Evolutionary conservation across 2,888 invertebrate species (phyloP).

Genomic region (Hemaris fuciformis): DNA sequence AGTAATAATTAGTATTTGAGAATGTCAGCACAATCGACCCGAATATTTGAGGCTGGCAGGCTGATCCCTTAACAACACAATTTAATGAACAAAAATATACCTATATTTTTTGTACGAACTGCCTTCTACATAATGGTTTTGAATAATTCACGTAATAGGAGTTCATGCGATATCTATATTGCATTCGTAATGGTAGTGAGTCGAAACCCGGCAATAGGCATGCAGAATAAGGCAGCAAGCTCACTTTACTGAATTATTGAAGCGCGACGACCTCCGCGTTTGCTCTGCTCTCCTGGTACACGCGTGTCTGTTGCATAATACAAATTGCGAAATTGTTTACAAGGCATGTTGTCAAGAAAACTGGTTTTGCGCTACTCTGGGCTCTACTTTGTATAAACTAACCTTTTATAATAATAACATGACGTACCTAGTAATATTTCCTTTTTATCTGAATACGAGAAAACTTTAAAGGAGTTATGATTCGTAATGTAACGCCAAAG

Average conservation of each 20-base stretch:
- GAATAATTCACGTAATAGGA: neutral
- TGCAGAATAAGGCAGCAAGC: constrained; percentile 36
- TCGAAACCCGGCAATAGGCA: constrained; percentile 8
- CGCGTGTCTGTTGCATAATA: constrained; percentile 45
- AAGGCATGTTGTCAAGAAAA: neutral
- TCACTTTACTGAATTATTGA: constrained; percentile 56
- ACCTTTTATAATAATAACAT: too few species aligned
- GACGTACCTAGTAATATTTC: too few species aligned
- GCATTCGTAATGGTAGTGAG: neutral
- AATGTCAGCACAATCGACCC: too few species aligned
- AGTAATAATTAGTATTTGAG: too few species aligned
- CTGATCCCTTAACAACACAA: too few species aligned
- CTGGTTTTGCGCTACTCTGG: constrained; percentile 3
- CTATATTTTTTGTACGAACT: neutral
- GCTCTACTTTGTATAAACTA: too few species aligned
- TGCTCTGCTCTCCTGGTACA: constrained; percentile 48
- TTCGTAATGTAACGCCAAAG: too few species aligned
- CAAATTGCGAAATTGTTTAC: constrained; percentile 27
- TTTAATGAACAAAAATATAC: too few species aligned
- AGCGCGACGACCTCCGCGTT: constrained; percentile 40
- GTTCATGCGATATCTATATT: neutral
- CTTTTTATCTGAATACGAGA: too few species aligned
- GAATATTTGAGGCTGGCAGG: too few species aligned
- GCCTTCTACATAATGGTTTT: too few species aligned
- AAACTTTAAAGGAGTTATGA: too few species aligned